phyloP scores from a whole-genome alignment of 2,797 vertebrate genomes.

The Eutrigla gurnardus region DNA sequence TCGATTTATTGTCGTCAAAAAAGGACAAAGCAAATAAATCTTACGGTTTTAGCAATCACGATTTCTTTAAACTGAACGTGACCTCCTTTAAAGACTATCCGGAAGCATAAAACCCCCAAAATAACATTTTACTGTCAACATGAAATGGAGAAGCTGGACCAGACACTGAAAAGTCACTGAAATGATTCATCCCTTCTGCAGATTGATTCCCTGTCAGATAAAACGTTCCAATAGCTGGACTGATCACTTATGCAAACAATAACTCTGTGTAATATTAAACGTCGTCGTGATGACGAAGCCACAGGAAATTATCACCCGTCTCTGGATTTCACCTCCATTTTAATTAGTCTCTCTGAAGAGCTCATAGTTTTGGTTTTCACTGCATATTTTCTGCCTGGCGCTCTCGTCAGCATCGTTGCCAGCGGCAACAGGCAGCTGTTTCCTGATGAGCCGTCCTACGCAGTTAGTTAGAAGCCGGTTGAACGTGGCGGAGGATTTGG shows the following conservation, averaged over 20 bases:
- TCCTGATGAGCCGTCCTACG: not conserved
- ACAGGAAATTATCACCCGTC: not conserved
- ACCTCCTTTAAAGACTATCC: not conserved
- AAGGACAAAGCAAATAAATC: not conserved
- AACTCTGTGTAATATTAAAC: not conserved
- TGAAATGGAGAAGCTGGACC: not conserved
- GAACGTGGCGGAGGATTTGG: not conserved
- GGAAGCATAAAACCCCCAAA: not conserved
- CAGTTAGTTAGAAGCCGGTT: not conserved
- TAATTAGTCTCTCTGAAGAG: too few species aligned
- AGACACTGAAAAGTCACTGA: too few species aligned
- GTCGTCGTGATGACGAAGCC: not conserved
- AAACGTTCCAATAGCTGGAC: too few species aligned
- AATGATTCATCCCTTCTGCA: not conserved
- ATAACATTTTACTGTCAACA: not conserved
- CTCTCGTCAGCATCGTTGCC: not conserved
- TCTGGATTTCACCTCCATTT: not conserved
- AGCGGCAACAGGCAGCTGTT: not conserved
- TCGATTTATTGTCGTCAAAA: accelerated
- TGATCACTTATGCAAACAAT: not conserved
- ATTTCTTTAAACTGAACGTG: not conserved
- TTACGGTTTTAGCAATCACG: not conserved
- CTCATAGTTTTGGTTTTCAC: not conserved
- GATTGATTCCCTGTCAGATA: too few species aligned
- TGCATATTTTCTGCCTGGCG: not conserved